A percentile compares a stretch with the other conserved stretches of the same genome.
Conservation (phyloP, 1,140 invertebrate genomes). For the Acromyrmex heyeri region DNA sequence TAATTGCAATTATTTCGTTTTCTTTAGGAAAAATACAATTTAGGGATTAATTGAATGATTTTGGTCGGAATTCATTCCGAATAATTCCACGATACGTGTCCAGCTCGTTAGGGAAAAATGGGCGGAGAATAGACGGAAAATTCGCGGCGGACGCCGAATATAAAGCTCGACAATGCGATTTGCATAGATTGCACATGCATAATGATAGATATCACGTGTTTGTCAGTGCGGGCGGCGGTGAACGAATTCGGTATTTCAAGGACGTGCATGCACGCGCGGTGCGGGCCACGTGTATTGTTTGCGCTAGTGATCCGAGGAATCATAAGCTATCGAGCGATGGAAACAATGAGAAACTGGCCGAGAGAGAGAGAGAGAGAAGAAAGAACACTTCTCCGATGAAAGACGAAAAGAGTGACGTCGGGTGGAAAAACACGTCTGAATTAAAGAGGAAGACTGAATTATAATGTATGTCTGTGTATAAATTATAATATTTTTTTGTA, state of each 20-base stretch:
- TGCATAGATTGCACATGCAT: constrained; percentile 68
- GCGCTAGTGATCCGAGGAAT: not conserved
- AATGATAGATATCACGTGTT: constrained; percentile 62
- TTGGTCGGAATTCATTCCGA: too few species aligned
- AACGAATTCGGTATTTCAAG: constrained; percentile 77
- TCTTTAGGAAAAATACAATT: too few species aligned
- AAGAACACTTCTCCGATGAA: not conserved
- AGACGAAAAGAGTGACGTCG: not conserved
- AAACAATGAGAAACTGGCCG: not conserved
- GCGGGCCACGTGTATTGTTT: constrained; percentile 28
- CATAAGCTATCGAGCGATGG: not conserved
- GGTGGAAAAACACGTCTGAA: not conserved
- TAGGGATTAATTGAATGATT: too few species aligned
- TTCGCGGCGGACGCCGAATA: not conserved
- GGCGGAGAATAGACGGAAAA: not conserved
- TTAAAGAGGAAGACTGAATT: not conserved
- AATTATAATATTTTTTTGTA: too few species aligned
- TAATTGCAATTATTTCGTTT: too few species aligned
- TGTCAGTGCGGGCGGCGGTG: constrained; percentile 5
- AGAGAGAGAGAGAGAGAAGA: not conserved
- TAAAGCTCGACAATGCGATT: constrained; percentile 54
- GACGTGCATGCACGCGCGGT: constrained; percentile 45
- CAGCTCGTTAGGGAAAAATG: not conserved
- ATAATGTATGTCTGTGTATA: too few species aligned
- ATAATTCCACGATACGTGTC: too few species aligned